Base-by-base conservation (phyloP, 53 echinoderm and acorn worm genomes). In the Antedon mediterranea region DNA sequence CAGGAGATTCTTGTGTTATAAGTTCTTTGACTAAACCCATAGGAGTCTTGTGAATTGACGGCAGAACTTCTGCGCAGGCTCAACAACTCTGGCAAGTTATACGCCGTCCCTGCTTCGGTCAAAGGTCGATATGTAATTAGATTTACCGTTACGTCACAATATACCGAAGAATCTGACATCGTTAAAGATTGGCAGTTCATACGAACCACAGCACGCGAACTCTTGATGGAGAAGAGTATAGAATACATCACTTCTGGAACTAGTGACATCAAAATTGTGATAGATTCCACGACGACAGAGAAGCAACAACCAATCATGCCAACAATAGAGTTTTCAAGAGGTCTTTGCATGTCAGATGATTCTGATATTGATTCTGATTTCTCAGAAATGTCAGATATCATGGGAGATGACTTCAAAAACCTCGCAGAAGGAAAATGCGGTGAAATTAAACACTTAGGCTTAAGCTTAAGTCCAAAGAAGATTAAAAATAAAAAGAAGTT, bases 81-180 rank as follows among this genome's bases (percentile, higher is more conserved):
- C 26, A 98, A 98, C 44, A 79, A 71, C 28, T 82, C 88, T 7
- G 93, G 98, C 11, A 92, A 88, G 79, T 80, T 98, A 43, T 98
- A 98, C 81, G 82, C 88, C 76, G 98, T 98, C 4, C 98, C 98
- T 3, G 98, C 98, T 11, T 90, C 98, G 0, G 84, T 98, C 15
- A 86, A 98, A 76, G 83, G 90, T 9, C 78, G 79, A 3, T 98
- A 90, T 84, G 90, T 98, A 76, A 98, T 98, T 41, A 71, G 98
- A 31, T 98, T 98, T 78, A 93, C 98, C 13, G 90, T 93, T 74
- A 92, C 98, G 76, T 98, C 98, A 43, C 85, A 87, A 13, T 79
- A 92, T 75, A 98, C 98, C 0, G 92, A 89, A 0, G 86, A 90
- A 72, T 86, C 88, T 20, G 92, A 98, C 75, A 90, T 98, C 72